phyloP scores from a whole-genome alignment of 2,888 invertebrate species.

The Ctena decussata region DNA sequence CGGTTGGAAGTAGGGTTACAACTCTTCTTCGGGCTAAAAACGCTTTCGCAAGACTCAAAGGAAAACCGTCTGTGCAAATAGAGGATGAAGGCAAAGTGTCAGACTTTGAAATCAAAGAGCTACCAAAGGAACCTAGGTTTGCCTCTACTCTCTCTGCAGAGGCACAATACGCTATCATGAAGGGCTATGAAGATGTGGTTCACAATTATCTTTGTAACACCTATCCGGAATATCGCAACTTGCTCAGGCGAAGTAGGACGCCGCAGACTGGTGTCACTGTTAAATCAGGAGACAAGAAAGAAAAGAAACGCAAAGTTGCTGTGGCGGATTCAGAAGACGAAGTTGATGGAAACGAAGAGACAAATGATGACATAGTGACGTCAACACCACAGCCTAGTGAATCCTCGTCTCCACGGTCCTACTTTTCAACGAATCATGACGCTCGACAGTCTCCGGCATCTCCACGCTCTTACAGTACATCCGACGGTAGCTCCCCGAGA shows the following conservation, averaged over 20 bases:
- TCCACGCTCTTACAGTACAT: not conserved
- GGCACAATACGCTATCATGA: constrained; percentile 85
- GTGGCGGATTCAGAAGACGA: not conserved
- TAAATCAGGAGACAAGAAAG: not conserved
- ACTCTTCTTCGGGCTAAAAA: constrained; percentile 63
- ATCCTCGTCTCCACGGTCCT: not conserved
- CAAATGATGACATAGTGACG: constrained; percentile 24
- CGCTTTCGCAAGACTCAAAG: constrained; percentile 57
- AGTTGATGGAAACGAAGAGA: constrained; percentile 5
- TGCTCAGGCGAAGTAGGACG: constrained; percentile 74
- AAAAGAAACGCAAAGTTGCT: not conserved
- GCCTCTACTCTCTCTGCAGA: constrained; percentile 82
- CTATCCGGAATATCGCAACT: constrained; percentile 69
- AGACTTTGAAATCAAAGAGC: constrained; percentile 68
- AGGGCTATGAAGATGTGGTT: constrained; percentile 84
- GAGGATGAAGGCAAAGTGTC: constrained; percentile 41
- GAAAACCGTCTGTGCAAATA: constrained; percentile 13
- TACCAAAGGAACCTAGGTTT: constrained; percentile 81
- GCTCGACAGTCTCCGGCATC: not conserved
- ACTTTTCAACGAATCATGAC: not conserved
- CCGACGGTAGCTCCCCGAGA: not conserved
- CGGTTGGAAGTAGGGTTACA: constrained; percentile 64
- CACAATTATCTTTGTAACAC: constrained; percentile 67
- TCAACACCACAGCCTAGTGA: constrained; percentile 16
- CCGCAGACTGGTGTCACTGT: constrained; percentile 63